A percentile compares a stretch with the other conserved stretches of the same genome.
phyloP scores from a whole-genome alignment of 2,888 invertebrate species.

The Tineola bisselliella region DNA sequence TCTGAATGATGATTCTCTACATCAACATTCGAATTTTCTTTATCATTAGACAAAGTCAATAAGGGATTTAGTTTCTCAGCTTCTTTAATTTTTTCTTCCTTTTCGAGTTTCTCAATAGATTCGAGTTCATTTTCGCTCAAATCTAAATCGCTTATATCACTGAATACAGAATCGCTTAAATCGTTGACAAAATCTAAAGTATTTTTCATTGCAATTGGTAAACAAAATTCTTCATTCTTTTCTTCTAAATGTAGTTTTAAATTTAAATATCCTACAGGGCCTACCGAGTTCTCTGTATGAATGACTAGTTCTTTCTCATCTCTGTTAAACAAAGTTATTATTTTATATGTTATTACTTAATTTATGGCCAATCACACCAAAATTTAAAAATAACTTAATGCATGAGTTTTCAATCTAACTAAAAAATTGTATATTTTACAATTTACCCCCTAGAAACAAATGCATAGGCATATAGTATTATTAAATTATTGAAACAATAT shows the following conservation, averaged over 20 bases:
- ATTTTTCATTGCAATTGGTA: slow-evolving; percentile 62
- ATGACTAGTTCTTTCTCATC: slow-evolving; percentile 87
- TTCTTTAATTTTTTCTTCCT: slow-evolving; percentile 52
- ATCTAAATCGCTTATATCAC: slow-evolving; percentile 72
- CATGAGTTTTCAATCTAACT: too few species aligned
- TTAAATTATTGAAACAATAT: background rate
- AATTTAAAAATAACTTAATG: too few species aligned
- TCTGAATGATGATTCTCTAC: slow-evolving; percentile 39
- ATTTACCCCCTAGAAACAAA: too few species aligned
- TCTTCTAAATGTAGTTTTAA: slow-evolving; percentile 83
- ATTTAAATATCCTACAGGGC: slow-evolving; percentile 94
- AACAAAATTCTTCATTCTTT: slow-evolving; percentile 54
- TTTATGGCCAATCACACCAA: slow-evolving; percentile 15
- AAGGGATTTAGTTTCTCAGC: slow-evolving; percentile 47
- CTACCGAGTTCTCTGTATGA: slow-evolving; percentile 91
- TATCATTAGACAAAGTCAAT: slow-evolving; percentile 35
- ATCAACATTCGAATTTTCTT: slow-evolving; percentile 27
- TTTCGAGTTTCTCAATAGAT: slow-evolving; percentile 64
- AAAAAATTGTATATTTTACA: too few species aligned
- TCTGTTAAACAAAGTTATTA: slow-evolving; percentile 54
- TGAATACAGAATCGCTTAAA: slow-evolving; percentile 71
- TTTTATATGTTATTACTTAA: slow-evolving; percentile 14
- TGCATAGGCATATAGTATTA: too few species aligned
- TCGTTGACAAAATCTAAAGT: slow-evolving; percentile 70
- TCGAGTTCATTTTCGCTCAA: slow-evolving; percentile 71